A percentile compares a stretch with the other conserved stretches of the same genome.
Conservation (phyloP, 2,888 invertebrate species). For the Mylabris sibirica region DNA sequence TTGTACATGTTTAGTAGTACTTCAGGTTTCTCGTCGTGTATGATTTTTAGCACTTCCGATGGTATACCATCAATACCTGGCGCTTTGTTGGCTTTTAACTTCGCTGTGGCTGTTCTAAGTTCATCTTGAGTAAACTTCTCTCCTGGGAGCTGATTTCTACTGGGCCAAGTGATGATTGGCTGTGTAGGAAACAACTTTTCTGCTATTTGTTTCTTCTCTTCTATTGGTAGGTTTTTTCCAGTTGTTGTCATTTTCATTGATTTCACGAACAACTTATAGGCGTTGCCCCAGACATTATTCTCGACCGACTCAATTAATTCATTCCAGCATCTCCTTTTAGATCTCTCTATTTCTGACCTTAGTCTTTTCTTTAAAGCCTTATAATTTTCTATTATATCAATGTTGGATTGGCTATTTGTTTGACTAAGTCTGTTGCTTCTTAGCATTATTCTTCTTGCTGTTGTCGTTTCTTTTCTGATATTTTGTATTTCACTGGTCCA, state of each 20-base stretch:
- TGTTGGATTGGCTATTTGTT: not conserved
- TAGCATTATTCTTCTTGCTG: not conserved
- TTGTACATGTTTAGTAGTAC: conserved; percentile 11
- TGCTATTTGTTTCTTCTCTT: too few relatives aligned
- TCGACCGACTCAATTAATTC: conserved; percentile 5
- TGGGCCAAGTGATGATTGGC: not conserved
- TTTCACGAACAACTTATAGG: not conserved
- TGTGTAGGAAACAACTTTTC: not conserved
- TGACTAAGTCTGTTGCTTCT: not conserved
- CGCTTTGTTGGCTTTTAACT: conserved; percentile 15
- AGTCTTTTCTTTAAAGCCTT: not conserved
- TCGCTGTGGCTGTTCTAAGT: not conserved
- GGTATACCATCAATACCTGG: conserved; percentile 15
- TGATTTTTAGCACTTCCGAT: conserved; percentile 11
- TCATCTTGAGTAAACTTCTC: not conserved
- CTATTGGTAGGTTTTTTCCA: not conserved
- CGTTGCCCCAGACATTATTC: conserved; percentile 13
- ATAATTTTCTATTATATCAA: not conserved
- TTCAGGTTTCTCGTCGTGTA: not conserved
- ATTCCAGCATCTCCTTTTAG: not conserved
- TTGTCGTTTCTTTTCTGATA: not conserved
- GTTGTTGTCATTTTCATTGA: conserved; percentile 5
- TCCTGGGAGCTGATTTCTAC: not conserved
- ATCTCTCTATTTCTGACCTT: not conserved
- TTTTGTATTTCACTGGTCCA: not conserved